These are phyloP conservation scores for Esox niger DNA, from an alignment of 2,113 vertebrate genomes.

Conservation along the genomic window DNA sequence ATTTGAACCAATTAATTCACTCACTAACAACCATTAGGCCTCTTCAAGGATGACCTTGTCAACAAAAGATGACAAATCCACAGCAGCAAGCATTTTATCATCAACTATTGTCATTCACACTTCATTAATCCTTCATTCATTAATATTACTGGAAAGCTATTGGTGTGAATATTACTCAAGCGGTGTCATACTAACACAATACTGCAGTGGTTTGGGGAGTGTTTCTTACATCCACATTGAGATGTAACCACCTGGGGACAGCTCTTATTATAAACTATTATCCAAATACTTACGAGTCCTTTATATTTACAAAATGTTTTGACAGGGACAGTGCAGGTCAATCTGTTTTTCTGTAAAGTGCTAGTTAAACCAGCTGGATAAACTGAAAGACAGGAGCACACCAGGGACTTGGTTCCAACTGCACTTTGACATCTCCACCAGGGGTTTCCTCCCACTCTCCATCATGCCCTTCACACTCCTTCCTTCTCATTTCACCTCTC, in stretches of 20 bases:
- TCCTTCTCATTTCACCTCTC: not conserved
- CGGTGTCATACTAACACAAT: not conserved
- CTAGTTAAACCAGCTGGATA: too few relatives aligned
- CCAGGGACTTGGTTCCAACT: too few relatives aligned
- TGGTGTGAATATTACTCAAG: not conserved
- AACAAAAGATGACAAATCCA: slow-evolving; percentile 1
- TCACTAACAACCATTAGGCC: not conserved
- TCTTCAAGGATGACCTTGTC: slow-evolving; percentile 5
- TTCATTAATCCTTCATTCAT: not conserved
- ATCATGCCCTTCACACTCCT: not conserved
- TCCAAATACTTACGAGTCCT: too few relatives aligned
- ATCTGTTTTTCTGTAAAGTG: too few relatives aligned
- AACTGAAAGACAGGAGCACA: too few relatives aligned
- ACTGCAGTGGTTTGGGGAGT: too few relatives aligned
- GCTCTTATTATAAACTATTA: too few relatives aligned
- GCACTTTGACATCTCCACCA: too few relatives aligned
- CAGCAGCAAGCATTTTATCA: not conserved
- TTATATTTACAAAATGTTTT: too few relatives aligned
- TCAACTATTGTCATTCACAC: not conserved
- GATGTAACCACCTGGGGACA: too few relatives aligned
- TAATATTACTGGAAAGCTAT: not conserved
- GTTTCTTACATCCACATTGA: too few relatives aligned
- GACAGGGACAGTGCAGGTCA: too few relatives aligned
- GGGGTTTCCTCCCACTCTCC: not conserved
- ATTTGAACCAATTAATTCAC: not conserved